phyloP scores from a whole-genome alignment of 2,888 invertebrate species.

The Diarsia dahlii region DNA sequence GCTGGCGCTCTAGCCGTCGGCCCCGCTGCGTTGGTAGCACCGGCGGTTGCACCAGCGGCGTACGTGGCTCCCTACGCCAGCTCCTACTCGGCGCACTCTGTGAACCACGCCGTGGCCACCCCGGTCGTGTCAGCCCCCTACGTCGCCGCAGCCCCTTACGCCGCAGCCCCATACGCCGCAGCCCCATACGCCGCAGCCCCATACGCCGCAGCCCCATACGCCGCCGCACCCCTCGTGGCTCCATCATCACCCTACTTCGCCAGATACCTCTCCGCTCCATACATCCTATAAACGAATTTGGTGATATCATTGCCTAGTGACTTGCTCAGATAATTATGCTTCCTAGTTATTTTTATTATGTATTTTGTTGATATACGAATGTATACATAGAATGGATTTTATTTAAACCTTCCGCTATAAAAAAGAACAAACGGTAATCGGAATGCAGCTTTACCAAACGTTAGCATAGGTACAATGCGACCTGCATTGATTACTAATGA shows the following conservation, averaged over 20 bases:
- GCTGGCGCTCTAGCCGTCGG: conserved; percentile 81
- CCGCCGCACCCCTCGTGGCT: conserved; percentile 68
- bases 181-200: conserved; percentile 69
- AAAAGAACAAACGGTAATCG: neutral
- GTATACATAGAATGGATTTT: conserved; percentile 34
- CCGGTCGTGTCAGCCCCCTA: conserved; percentile 89
- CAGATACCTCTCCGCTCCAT: conserved; percentile 82
- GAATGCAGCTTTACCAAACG: conserved; percentile 20
- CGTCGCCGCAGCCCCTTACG: conserved; percentile 71
- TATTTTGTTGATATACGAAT: conserved; percentile 63
- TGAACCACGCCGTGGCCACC: conserved; percentile 94
- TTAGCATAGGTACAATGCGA: conserved; percentile 19
- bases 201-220: conserved; percentile 67
- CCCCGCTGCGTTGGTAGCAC: conserved; percentile 90
- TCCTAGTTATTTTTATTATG: conserved; percentile 68
- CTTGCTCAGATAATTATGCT: conserved; percentile 82
- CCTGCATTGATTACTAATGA: conserved; percentile 32
- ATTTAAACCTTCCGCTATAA: neutral
- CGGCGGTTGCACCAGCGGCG: conserved; percentile 92
- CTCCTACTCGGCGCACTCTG: conserved; percentile 94
- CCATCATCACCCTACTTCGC: conserved; percentile 69
- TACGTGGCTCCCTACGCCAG: conserved; percentile 94
- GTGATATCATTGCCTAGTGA: conserved; percentile 87
- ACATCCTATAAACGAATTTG: conserved; percentile 85
- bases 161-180: conserved; percentile 68